A percentile compares a stretch with the other conserved stretches of the same genome.
Conservation (phyloP, 2,888 invertebrate genomes). For the Hirtodrosophila confusa region DNA sequence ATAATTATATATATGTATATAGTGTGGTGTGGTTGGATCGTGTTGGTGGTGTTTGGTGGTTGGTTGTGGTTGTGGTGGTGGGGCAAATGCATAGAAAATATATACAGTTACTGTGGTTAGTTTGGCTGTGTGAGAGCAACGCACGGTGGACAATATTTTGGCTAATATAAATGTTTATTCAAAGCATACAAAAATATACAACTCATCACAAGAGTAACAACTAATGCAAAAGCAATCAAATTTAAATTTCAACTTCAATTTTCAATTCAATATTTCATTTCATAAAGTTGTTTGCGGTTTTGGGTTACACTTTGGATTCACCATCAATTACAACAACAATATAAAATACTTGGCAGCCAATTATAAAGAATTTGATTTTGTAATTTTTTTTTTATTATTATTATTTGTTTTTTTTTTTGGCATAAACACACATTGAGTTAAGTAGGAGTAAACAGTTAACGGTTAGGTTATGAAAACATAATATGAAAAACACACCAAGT, state of each 20-base stretch:
- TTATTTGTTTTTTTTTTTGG: conserved; percentile 26
- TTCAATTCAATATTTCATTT: conserved; percentile 40
- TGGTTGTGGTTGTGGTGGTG: conserved; percentile 57
- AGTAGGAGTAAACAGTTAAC: conserved; percentile 57
- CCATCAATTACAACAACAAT: conserved; percentile 74
- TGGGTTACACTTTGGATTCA: conserved; percentile 34
- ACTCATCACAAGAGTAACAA: conserved; percentile 72
- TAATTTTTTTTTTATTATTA: background rate
- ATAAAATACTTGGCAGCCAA: conserved; percentile 59
- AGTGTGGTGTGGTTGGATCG: conserved; percentile 41
- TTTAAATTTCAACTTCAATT: conserved; percentile 51
- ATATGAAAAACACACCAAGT: conserved; percentile 42
- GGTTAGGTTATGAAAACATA: conserved; percentile 50
- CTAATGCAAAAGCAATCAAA: conserved; percentile 81
- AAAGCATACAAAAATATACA: conserved; percentile 73
- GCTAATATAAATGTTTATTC: conserved; percentile 36
- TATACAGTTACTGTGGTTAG: conserved; percentile 78
- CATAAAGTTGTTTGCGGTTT: conserved; percentile 51
- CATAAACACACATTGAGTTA: conserved; percentile 60
- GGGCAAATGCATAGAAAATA: conserved; percentile 78
- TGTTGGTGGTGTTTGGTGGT: conserved; percentile 33
- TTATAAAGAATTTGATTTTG: conserved; percentile 20
- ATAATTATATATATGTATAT: no score
- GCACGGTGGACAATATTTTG: conserved; percentile 53
- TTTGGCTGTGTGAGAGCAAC: conserved; percentile 66